phyloP scores from a whole-genome alignment of 2,797 vertebrate genomes.

The Calcarius lapponicus region DNA sequence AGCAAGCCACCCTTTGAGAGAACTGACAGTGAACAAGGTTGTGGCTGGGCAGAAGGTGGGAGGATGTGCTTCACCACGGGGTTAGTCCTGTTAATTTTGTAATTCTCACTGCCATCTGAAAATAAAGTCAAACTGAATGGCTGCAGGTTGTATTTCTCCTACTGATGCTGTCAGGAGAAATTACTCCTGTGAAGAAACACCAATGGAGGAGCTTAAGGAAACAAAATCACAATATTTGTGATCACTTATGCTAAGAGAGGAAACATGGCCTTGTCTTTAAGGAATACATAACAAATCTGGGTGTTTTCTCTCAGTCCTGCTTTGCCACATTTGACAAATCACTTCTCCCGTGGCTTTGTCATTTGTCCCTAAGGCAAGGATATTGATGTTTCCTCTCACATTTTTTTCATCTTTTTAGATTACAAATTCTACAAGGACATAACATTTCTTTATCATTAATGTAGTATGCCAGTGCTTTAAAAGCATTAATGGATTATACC shows the following conservation, averaged over 20 bases:
- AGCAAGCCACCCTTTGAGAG: not conserved
- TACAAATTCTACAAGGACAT: not conserved
- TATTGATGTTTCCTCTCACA: slow-evolving; percentile 23
- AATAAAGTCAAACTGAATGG: not conserved
- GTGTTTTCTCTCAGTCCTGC: not conserved
- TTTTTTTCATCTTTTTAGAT: slow-evolving; percentile 11
- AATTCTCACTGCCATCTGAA: not conserved
- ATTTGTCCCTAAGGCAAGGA: not conserved
- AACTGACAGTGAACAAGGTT: not conserved
- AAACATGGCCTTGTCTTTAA: not conserved
- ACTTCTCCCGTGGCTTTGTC: not conserved
- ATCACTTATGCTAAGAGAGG: not conserved
- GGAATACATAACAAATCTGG: not conserved
- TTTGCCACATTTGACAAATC: slow-evolving; percentile 19
- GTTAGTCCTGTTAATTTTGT: not conserved
- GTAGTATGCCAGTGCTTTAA: not conserved
- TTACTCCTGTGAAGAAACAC: not conserved
- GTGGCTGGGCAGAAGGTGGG: not conserved
- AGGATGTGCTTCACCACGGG: not conserved
- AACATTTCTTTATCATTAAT: slow-evolving; percentile 40
- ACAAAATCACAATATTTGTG: not conserved
- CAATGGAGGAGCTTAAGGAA: not conserved
- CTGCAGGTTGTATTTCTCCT: not conserved
- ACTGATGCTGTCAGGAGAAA: not conserved
- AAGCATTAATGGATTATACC: slow-evolving; percentile 37